These are phyloP conservation scores for Drosophila neutralis DNA, from an alignment of 2,888 invertebrate genomes.

Conservation along the genomic window DNA sequence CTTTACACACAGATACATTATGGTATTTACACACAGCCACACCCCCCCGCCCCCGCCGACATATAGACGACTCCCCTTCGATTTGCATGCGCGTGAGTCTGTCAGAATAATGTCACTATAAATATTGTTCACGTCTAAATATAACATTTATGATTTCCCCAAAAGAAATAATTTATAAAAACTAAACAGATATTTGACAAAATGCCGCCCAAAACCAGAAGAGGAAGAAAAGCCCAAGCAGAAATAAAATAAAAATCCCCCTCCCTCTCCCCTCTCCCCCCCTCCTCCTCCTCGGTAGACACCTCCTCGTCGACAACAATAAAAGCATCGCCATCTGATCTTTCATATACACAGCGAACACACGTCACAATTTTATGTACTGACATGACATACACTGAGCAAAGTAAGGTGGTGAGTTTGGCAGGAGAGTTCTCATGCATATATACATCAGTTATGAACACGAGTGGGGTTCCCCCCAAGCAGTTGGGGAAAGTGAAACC, in stretches of 20 bases:
- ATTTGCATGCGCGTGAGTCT: slow-evolving; percentile 41
- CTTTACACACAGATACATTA: neutral
- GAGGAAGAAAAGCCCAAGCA: slow-evolving; percentile 31
- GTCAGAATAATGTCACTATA: slow-evolving; percentile 66
- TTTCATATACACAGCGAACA: neutral
- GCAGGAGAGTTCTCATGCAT: neutral
- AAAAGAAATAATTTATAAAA: slow-evolving; percentile 62
- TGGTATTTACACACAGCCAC: neutral
- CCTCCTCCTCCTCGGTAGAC: neutral
- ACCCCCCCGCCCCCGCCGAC: neutral
- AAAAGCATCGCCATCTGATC: slow-evolving; percentile 24
- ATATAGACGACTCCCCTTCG: neutral
- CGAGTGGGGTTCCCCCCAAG: no score
- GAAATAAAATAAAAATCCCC: slow-evolving; percentile 29
- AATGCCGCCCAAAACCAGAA: slow-evolving; percentile 23
- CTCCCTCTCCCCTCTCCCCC: neutral
- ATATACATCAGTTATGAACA: neutral
- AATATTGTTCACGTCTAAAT: slow-evolving; percentile 70
- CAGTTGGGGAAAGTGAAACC: no score
- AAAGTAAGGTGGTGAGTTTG: neutral
- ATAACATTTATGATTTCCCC: slow-evolving; percentile 68
- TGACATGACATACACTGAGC: neutral
- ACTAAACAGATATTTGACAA: slow-evolving; percentile 56
- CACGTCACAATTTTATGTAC: neutral
- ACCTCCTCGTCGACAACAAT: slow-evolving; percentile 19